These are phyloP conservation scores for Heterocephalus glaber DNA, from an alignment of 2,113 vertebrate genomes.

Conservation along the genomic window DNA sequence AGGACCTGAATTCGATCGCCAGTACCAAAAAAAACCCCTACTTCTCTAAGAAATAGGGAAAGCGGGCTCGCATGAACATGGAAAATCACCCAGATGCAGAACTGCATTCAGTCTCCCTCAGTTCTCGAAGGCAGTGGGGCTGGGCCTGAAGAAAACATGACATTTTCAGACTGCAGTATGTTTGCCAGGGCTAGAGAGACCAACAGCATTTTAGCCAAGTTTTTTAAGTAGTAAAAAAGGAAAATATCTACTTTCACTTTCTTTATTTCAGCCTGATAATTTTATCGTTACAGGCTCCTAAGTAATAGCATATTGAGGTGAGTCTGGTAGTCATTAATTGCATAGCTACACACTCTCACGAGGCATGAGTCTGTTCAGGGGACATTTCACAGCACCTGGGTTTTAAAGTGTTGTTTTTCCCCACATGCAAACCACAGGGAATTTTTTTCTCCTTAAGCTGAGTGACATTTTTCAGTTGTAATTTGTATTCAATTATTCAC, in stretches of 20 bases:
- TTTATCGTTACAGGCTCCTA: slow-evolving; percentile 21
- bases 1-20: too few species aligned
- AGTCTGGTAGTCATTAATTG: neutral
- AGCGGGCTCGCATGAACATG: neutral
- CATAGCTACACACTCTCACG: neutral
- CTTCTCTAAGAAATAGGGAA: neutral
- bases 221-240: neutral
- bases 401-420: neutral
- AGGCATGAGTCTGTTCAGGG: neutral
- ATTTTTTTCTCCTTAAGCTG: neutral
- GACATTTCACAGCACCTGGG: neutral
- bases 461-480: slow-evolving; percentile 51
- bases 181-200: neutral
- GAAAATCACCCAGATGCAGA: neutral
- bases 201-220: neutral
- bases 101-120: neutral
- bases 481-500: slow-evolving; percentile 21
- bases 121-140: neutral
- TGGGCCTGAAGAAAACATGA: neutral
- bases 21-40: too few species aligned
- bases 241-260: neutral
- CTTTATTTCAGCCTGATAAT: slow-evolving; percentile 24
- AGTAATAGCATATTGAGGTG: neutral
- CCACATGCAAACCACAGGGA: neutral
- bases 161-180: neutral